Evolutionary conservation across 2,797 vertebrate genomes (phyloP).

Genomic region (Notamacropus eugenii): DNA sequence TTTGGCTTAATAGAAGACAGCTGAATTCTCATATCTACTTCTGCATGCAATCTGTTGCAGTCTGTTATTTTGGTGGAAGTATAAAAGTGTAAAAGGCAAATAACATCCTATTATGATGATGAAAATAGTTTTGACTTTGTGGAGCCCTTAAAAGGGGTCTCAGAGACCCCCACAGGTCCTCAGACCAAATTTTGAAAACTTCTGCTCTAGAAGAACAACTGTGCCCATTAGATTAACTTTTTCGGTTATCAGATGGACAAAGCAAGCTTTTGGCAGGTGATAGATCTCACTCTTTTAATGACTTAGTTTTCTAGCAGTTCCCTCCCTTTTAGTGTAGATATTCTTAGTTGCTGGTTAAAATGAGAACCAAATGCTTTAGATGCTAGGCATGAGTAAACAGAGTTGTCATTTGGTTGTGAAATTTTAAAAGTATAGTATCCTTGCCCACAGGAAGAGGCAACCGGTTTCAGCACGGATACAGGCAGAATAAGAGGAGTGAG

Average conservation of each 20-base stretch:
- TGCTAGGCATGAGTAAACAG: background rate
- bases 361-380: background rate
- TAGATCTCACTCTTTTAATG: background rate
- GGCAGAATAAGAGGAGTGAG: background rate
- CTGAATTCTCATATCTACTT: background rate
- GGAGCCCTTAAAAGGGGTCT: background rate
- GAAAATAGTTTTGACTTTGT: background rate
- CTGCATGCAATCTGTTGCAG: background rate
- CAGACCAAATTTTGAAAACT: too few relatives aligned
- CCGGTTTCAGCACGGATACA: background rate
- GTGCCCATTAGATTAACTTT: background rate
- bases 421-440: slow-evolving; percentile 34
- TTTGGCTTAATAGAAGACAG: background rate
- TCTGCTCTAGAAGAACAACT: background rate
- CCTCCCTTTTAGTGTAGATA: background rate
- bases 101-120: background rate
- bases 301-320: background rate
- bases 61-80: background rate
- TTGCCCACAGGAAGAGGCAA: background rate
- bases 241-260: background rate
- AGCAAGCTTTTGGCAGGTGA: background rate
- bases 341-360: background rate
- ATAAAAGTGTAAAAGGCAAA: background rate
- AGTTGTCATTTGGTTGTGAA: background rate
- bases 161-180: background rate